Base-by-base conservation (phyloP, 2,888 invertebrate genomes). In the Muschampia plurimacula region DNA sequence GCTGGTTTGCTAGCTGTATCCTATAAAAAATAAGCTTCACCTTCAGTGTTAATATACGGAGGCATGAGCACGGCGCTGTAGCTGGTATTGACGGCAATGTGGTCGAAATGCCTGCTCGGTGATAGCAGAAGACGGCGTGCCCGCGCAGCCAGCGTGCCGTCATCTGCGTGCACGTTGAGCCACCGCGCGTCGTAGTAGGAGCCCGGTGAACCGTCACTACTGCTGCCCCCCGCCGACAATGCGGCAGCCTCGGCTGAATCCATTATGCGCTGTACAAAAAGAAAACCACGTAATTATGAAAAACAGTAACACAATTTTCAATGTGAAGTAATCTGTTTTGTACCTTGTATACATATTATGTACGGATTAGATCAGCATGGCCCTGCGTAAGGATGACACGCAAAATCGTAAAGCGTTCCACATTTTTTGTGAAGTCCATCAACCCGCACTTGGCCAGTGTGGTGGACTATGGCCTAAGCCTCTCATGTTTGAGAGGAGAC, bases 21-120 rank as follows among this genome's bases (percentile, higher is more conserved):
- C 22, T 32, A 2, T 32, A 32, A 32, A 32, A 32, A 32, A 3
- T 32, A 32, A 32, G 1, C 32, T 32, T 32, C 32, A 32, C 97
- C 96, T 81, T 95, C 94, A 83, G 97, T 97, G 81, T 96, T 96
- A 71, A 98, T 96, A 81, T 96, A 96, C 0, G 96, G 96, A 39
- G 99, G 98, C 88, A 99, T 96, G 77, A 99, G 96, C 78, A 99
- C 97, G 68, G 98, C 97, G 86, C 98, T 98, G 82, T 97, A 95
- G 86, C 96, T 97, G 77, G 96, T 95, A 88, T 98, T 98, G 74
- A 98, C 97, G 36, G 97, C 96, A 80, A 98, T 95, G 84, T 97
- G 97, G 89, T 98, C 98, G 86, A 98, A 98, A 85, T 98, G 98
- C 71, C 97, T 94, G 95, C 97, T 97, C 70, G 96, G 96, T 62